Evolutionary conservation across 2,113 vertebrate species (phyloP).

Genomic region (Brienomyrus longianalis): DNA sequence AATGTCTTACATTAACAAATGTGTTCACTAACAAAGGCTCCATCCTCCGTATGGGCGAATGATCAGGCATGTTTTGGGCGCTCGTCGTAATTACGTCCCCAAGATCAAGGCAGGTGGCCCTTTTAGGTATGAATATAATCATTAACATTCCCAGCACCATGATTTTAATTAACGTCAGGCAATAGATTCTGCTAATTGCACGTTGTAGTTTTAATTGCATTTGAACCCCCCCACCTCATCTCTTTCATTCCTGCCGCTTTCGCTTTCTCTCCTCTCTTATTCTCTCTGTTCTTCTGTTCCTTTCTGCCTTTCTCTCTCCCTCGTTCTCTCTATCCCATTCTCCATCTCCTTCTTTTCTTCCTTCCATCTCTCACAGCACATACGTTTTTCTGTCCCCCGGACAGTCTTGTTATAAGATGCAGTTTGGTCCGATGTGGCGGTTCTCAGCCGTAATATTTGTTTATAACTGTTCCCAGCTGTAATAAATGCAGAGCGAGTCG

Average conservation of each 20-base stretch:
- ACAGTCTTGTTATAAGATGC: neutral
- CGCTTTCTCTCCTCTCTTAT: neutral
- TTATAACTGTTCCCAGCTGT: neutral
- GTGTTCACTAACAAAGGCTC: neutral
- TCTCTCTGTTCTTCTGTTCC: neutral
- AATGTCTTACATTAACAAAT: too few relatives aligned
- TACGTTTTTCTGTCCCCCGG: neutral
- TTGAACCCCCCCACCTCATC: neutral
- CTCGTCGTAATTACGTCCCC: neutral
- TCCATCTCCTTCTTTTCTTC: neutral
- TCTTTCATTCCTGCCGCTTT: neutral
- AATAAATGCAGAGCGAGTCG: neutral
- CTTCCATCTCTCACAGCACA: neutral
- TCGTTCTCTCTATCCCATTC: neutral
- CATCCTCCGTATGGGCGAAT: neutral
- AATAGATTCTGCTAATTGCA: slow-evolving; percentile 9
- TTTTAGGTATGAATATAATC: slow-evolving; percentile 10
- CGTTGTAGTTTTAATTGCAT: slow-evolving; percentile 13
- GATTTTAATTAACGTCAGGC: slow-evolving; percentile 12
- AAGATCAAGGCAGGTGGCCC: neutral
- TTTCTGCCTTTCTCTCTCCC: neutral
- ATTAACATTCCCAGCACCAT: neutral
- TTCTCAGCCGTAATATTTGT: neutral
- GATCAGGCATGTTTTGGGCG: neutral
- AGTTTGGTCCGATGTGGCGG: neutral